A percentile compares a stretch with the other conserved stretches of the same genome.
phyloP scores from a whole-genome alignment of 2,888 invertebrate genomes.

The Cephus pulcher region DNA sequence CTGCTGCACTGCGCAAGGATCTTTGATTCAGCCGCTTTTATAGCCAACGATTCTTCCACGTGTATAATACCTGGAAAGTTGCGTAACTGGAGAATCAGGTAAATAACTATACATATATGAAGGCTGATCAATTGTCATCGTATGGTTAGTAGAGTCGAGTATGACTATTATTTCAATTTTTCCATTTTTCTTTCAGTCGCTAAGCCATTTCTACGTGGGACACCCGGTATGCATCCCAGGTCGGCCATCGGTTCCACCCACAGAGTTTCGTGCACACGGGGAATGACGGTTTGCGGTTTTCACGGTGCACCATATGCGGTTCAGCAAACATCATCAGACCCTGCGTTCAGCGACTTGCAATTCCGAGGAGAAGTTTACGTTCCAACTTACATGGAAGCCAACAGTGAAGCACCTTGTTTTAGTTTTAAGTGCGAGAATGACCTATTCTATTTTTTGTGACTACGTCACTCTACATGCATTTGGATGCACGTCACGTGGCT shows the following conservation, averaged over 20 bases:
- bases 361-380: not conserved
- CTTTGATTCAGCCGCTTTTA: slow-evolving; percentile 57
- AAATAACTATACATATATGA: not conserved
- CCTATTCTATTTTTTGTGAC: not conserved
- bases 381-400: not conserved
- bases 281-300: not conserved
- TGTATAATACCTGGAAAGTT: slow-evolving; percentile 41
- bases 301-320: not conserved
- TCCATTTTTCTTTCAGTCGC: not conserved
- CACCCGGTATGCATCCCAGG: not conserved
- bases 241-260: not conserved
- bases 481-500: not conserved
- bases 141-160: not conserved
- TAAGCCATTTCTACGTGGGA: not conserved
- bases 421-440: not conserved
- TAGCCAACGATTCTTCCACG: slow-evolving; percentile 46
- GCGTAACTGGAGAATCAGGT: slow-evolving; percentile 33
- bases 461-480: not conserved
- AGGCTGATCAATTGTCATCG: not conserved
- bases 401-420: not conserved
- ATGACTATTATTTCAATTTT: not conserved
- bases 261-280: not conserved
- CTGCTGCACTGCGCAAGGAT: slow-evolving; percentile 47
- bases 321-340: not conserved
- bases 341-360: not conserved